These are phyloP conservation scores for Anguilla megastoma DNA, from an alignment of 2,797 vertebrate genomes.

Conservation along the genomic window DNA sequence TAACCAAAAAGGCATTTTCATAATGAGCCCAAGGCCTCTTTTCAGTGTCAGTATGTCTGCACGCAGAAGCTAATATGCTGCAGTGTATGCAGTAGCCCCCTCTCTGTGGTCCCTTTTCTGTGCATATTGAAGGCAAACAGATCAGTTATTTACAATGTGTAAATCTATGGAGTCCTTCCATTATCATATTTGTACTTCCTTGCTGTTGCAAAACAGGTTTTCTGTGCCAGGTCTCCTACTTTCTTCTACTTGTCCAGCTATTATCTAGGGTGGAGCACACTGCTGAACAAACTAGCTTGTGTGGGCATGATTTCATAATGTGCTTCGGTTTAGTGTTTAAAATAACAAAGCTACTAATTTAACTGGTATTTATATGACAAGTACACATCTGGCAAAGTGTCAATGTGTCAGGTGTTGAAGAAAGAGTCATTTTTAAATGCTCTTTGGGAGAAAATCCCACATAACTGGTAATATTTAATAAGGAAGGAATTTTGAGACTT, in stretches of 20 bases:
- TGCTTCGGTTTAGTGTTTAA: neutral
- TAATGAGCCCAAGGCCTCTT: neutral
- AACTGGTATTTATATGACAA: neutral
- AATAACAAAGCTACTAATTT: neutral
- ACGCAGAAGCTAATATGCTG: neutral
- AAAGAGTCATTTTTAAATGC: neutral
- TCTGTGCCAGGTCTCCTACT: slow-evolving; percentile 69
- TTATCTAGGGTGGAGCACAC: slow-evolving; percentile 38
- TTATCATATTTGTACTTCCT: neutral
- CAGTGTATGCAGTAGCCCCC: neutral
- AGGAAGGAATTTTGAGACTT: neutral
- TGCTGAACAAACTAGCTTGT: slow-evolving; percentile 38
- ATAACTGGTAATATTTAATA: neutral
- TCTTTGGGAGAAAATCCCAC: neutral
- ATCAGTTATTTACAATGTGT: neutral
- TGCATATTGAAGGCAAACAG: neutral
- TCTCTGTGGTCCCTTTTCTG: neutral
- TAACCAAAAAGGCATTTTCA: neutral
- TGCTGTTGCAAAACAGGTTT: slow-evolving; percentile 67
- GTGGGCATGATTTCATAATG: slow-evolving; percentile 33
- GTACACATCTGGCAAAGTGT: neutral
- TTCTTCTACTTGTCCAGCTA: slow-evolving; percentile 47
- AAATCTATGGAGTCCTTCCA: neutral
- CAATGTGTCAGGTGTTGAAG: neutral
- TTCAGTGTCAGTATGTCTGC: neutral